Base-by-base conservation (phyloP, 1,140 invertebrate genomes). In the Drosophila rhopaloa region DNA sequence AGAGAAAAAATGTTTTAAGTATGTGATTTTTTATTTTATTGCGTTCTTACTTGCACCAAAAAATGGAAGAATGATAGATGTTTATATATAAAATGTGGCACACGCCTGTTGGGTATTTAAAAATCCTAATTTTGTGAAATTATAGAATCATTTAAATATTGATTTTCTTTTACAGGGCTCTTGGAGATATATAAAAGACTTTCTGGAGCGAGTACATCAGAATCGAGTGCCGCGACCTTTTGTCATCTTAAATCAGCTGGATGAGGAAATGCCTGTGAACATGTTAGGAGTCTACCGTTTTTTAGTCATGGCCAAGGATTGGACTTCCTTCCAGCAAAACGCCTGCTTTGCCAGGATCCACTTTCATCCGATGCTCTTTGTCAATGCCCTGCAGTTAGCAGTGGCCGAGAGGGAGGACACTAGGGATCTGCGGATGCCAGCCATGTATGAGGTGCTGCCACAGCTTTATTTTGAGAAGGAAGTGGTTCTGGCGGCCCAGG, bases 271-370 rank as follows among this genome's bases (percentile, higher is more conserved):
- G 63, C 80, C 94, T 0, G 91, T 94, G 56, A 94, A 96, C 82
- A 93, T 95, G n/a, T 81, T 94, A 3, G 93, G 93, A 0, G 84
- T 96, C 27, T 96, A 95, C 93, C 94, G 95, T 27, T 79, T 96
- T 44, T 93, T 96, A 54, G 94, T 93, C 81, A 93, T 94, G 66
- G 94, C 95, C 29, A 94, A 94, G 47, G 93, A 95, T 71, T 95
- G 94, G 71, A 93, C 94, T 0, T 94, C 91, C 6, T 95, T 96
- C 84, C 94, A 94, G 86, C 94, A 93, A 32, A 94, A 94, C 1
- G 94, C 95, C 5, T 81, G 93, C 3, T 95, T 93, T 91, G 94
- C 94, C n/a, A 93, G 94, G 32, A 91, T 82, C n/a, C 72, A 94
- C 54, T 81, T 95, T 2, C 95, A 96, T 84, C 93, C 94, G 60